These are phyloP conservation scores for Erebia palarica DNA, from an alignment of 2,888 invertebrate species.

Conservation along the genomic window DNA sequence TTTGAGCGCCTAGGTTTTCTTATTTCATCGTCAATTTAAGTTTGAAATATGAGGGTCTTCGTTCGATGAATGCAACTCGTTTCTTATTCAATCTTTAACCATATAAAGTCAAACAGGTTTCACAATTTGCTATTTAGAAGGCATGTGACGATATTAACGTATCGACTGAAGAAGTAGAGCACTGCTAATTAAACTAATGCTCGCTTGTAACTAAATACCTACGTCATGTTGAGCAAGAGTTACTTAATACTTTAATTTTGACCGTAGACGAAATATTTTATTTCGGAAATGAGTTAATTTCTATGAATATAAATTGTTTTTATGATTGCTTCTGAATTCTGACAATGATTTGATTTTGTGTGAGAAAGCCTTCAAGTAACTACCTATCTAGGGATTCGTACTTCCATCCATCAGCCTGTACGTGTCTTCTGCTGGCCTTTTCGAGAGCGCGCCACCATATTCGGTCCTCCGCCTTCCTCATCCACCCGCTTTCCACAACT, in stretches of 20 bases:
- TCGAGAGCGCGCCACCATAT: too few species aligned
- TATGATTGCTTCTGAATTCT: too few species aligned
- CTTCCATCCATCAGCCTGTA: too few species aligned
- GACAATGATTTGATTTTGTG: too few species aligned
- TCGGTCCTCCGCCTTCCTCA: too few species aligned
- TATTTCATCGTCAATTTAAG: not conserved
- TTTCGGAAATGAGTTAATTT: not conserved
- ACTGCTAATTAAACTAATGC: constrained; percentile 42
- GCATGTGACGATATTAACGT: constrained; percentile 64
- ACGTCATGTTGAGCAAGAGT: constrained; percentile 15
- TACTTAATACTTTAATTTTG: constrained; percentile 6
- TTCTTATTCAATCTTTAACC: not conserved
- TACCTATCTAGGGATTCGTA: too few species aligned
- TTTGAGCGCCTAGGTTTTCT: not conserved
- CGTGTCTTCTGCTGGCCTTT: too few species aligned
- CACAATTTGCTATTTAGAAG: constrained; percentile 52
- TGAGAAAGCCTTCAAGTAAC: too few species aligned
- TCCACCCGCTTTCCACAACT: too few species aligned
- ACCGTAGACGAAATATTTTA: not conserved
- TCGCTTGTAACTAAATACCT: constrained; percentile 30
- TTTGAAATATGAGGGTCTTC: too few species aligned
- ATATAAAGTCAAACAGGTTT: constrained; percentile 29
- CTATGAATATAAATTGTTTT: too few species aligned
- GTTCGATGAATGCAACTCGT: not conserved
- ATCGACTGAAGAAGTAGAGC: constrained; percentile 38